Evolutionary conservation across 2,113 vertebrate species (phyloP).

Genomic region (Misgurnus anguillicaudatus): DNA sequence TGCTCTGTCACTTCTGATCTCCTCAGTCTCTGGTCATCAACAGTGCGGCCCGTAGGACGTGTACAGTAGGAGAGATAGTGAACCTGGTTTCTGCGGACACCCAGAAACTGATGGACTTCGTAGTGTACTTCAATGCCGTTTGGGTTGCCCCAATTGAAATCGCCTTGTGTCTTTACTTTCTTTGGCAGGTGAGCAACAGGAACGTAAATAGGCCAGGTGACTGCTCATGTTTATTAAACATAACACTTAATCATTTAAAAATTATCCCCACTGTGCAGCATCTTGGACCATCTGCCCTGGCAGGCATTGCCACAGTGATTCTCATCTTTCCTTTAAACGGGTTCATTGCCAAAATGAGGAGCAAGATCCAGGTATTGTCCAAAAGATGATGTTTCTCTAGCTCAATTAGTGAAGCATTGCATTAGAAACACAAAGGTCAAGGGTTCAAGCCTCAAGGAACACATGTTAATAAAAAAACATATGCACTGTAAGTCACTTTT

Average conservation of each 20-base stretch:
- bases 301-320: slow-evolving; percentile 77
- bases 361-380: slow-evolving; percentile 79
- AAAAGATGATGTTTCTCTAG: not conserved
- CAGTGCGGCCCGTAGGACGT: slow-evolving; percentile 69
- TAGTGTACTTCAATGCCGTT: slow-evolving; percentile 81
- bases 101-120: slow-evolving; percentile 82
- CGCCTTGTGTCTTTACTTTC: slow-evolving; percentile 81
- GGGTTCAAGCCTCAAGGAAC: no score
- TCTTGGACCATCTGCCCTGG: slow-evolving; percentile 81
- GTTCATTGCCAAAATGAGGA: slow-evolving; percentile 81
- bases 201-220: not conserved
- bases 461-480: no score
- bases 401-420: no score
- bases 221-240: not conserved
- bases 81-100: slow-evolving; percentile 84
- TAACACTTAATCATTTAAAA: not conserved
- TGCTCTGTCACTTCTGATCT: not conserved
- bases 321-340: slow-evolving; percentile 88
- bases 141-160: slow-evolving; percentile 84
- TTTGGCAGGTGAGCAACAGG: slow-evolving; percentile 81
- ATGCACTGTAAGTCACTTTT: no score
- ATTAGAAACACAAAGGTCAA: no score
- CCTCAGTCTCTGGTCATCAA: slow-evolving; percentile 81
- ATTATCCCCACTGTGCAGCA: slow-evolving; percentile 68
- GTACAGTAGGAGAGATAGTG: slow-evolving; percentile 79